Evolutionary conservation across 2,888 invertebrate genomes (phyloP).

Genomic region (Orchestes rusci): DNA sequence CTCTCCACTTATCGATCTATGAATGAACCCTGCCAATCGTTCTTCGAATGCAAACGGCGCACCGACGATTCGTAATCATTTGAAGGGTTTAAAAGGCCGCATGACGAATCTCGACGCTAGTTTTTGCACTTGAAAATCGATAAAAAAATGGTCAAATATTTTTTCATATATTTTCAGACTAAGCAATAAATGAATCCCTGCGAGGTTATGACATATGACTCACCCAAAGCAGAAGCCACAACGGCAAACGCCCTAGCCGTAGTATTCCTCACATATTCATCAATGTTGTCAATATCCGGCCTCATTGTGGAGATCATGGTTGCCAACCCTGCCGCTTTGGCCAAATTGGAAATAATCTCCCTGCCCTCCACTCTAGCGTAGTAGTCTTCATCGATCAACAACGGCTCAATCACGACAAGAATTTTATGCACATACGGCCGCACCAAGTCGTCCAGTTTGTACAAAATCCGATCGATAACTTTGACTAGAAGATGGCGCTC

Average conservation of each 20-base stretch:
- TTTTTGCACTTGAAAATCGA: too few relatives aligned
- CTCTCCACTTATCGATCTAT: too few relatives aligned
- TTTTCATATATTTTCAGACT: too few relatives aligned
- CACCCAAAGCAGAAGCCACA: conserved; percentile 85
- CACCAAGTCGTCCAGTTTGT: conserved; percentile 97
- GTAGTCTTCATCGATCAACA: conserved; percentile 99
- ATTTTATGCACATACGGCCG: conserved; percentile 99
- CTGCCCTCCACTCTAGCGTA: conserved; percentile 99
- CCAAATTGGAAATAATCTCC: conserved; percentile 98
- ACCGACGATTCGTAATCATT: too few relatives aligned
- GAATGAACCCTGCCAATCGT: too few relatives aligned
- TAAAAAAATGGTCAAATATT: not conserved
- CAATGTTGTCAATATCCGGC: conserved; percentile 99
- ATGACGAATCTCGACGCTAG: too few relatives aligned
- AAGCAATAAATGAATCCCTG: too few relatives aligned
- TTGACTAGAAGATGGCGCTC: conserved; percentile 98
- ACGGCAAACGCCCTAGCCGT: conserved; percentile 99
- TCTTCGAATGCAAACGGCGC: too few relatives aligned
- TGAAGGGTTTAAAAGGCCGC: too few relatives aligned
- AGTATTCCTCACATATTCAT: conserved; percentile 98
- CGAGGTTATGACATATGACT: too few relatives aligned
- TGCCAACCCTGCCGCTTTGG: conserved; percentile 97
- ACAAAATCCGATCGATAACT: conserved; percentile 96
- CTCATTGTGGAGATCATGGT: conserved; percentile 99
- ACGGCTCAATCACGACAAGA: conserved; percentile 96